Conservation (phyloP, 2,888 invertebrate genomes). For the Graphium colonna region DNA sequence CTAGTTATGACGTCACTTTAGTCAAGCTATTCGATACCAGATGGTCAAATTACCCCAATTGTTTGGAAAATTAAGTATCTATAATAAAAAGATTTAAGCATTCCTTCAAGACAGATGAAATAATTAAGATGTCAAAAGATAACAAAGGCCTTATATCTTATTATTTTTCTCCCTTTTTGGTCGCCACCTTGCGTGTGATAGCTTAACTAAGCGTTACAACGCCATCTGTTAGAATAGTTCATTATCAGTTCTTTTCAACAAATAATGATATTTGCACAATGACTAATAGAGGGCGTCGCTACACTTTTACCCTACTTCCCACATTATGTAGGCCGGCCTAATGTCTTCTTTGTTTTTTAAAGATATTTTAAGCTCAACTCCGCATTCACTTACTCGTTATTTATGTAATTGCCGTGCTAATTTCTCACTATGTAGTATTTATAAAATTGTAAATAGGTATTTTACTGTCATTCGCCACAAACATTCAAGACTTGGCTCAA, state of each 20-base stretch:
- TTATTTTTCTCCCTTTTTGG: background rate
- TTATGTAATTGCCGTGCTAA: no score
- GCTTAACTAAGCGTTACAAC: background rate
- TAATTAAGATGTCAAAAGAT: no score
- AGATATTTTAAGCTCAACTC: background rate
- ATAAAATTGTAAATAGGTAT: no score
- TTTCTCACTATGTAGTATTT: no score
- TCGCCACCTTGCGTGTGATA: conserved; percentile 11
- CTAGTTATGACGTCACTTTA: conserved; percentile 62
- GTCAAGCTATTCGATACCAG: conserved; percentile 46
- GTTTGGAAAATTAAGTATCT: no score
- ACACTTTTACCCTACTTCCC: background rate
- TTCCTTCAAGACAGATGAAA: no score
- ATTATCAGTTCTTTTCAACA: background rate
- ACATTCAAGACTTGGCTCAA: no score
- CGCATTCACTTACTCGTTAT: no score
- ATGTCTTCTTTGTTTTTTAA: background rate
- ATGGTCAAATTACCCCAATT: no score
- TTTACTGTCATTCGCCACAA: no score
- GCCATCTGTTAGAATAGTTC: conserved; percentile 22
- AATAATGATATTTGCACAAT: background rate
- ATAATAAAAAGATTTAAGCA: no score
- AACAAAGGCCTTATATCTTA: no score
- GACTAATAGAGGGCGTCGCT: background rate
- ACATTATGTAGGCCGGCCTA: background rate